Evolutionary conservation across 2,113 vertebrate species (phyloP), one percentile per base, ranked within the genome.

Genomic region (Macroglossus sobrinus): DNA sequence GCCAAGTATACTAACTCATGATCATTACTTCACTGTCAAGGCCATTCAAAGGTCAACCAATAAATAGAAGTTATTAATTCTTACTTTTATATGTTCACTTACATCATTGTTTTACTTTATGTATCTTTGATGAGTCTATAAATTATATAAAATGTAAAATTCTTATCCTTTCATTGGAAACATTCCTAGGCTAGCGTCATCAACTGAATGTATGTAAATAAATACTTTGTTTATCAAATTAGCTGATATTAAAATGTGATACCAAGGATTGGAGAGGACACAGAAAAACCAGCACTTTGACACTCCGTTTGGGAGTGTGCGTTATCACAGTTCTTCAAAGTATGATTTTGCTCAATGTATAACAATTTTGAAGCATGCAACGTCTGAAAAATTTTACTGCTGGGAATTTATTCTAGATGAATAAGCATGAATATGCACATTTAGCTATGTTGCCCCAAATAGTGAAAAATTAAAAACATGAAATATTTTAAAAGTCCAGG

Each of bases 1-100:
- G n/a, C 9, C 50, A 22, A 66, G 45, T 26, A 0, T 22, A 0
- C 38, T 5, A 18, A 45, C 13, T 9, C 3, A 7, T 0, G 4
- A 1, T 50, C 79, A 14, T 14, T 13, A 13, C n/a, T 11, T 78
- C 45, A n/a, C 9, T 18, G 2, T 26, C 40, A 35, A 12, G 47
- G 78, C 64, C 26, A 0, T 40, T 50, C n/a, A 12, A 61, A 84
- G n/a, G 28, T 66, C 7, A 13, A 47, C 13, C n/a, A n/a, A 19
- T 24, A 22, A 45, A 30, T 22, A 53, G 1, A 1, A 1, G 28
- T 53, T 43, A 12, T 47, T 43, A 22, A 57, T 59, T 59, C 22
- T 18, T 26, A 24, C 28, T 33, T 63, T 53, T 82, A 33, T 64
- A 2, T 24, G 14, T 38, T 28, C 16, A 59, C 38, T 35, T 13